A percentile compares a stretch with the other conserved stretches of the same genome.
phyloP scores from a whole-genome alignment of 2,888 invertebrate species.

The Lasioglossum zephyrum region DNA sequence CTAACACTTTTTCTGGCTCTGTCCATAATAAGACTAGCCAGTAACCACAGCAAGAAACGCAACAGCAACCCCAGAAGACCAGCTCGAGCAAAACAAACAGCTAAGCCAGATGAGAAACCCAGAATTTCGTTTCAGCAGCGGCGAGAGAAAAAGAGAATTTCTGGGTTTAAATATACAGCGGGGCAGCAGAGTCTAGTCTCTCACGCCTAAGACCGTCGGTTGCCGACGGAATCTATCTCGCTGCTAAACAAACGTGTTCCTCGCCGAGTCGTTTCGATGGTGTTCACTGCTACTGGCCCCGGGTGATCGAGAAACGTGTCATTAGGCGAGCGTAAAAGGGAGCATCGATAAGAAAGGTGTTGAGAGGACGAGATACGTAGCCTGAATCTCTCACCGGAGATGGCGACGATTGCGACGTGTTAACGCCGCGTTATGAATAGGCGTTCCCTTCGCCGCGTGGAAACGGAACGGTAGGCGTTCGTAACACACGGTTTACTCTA shows the following conservation, averaged over 20 bases:
- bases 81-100: background rate
- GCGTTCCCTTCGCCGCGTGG: slow-evolving; percentile 26
- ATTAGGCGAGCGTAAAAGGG: slow-evolving; percentile 75
- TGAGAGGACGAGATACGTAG: slow-evolving; percentile 81
- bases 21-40: background rate
- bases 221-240: slow-evolving; percentile 71
- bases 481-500: slow-evolving; percentile 65
- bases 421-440: slow-evolving; percentile 69
- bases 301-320: slow-evolving; percentile 79
- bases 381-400: slow-evolving; percentile 43
- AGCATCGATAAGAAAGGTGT: slow-evolving; percentile 83
- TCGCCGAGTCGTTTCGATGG: background rate
- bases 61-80: background rate
- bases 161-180: slow-evolving; percentile 35
- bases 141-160: slow-evolving; percentile 4
- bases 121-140: background rate
- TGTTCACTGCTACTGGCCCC: slow-evolving; percentile 27
- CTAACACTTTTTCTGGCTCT: background rate
- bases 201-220: slow-evolving; percentile 21
- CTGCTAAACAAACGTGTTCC: slow-evolving; percentile 81
- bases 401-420: slow-evolving; percentile 76
- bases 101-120: background rate
- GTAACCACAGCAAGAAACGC: background rate
- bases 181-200: slow-evolving; percentile 24
- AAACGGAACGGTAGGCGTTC: slow-evolving; percentile 62